Conservation (phyloP, 2,797 vertebrate genomes). For the Chaetodon trifasciatus region DNA sequence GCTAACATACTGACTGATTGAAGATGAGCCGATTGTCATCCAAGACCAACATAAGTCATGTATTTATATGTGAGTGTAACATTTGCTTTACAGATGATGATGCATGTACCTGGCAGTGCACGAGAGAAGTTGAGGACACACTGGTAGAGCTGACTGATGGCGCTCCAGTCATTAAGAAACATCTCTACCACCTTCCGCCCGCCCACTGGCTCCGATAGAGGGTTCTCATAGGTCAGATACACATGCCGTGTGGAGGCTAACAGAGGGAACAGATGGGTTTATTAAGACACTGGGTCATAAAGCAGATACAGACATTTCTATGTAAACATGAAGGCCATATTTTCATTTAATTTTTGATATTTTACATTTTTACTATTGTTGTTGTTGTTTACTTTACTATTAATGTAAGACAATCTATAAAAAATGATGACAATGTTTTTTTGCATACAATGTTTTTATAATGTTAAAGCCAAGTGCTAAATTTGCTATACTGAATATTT, state of each 20-base stretch:
- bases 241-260: slow-evolving; percentile 95
- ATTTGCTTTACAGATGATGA: neutral
- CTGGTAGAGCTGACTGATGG: slow-evolving; percentile 96
- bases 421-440: neutral
- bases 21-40: neutral
- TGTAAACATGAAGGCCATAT: neutral
- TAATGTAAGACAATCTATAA: neutral
- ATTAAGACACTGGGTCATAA: slow-evolving; percentile 12
- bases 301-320: neutral
- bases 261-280: slow-evolving; percentile 24
- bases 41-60: neutral
- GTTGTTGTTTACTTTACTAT: too few species aligned
- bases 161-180: slow-evolving; percentile 99
- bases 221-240: slow-evolving; percentile 97
- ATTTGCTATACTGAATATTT: neutral
- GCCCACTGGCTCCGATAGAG: slow-evolving; percentile 96
- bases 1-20: neutral
- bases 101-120: slow-evolving; percentile 90
- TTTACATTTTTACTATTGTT: neutral
- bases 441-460: neutral
- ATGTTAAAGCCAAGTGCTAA: neutral
- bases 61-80: neutral
- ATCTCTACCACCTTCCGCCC: slow-evolving; percentile 98
- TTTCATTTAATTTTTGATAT: neutral
- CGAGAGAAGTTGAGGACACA: slow-evolving; percentile 97